Evolutionary conservation across 1,140 invertebrate species (phyloP).

Genomic region (Paraescarpia echinospica): DNA sequence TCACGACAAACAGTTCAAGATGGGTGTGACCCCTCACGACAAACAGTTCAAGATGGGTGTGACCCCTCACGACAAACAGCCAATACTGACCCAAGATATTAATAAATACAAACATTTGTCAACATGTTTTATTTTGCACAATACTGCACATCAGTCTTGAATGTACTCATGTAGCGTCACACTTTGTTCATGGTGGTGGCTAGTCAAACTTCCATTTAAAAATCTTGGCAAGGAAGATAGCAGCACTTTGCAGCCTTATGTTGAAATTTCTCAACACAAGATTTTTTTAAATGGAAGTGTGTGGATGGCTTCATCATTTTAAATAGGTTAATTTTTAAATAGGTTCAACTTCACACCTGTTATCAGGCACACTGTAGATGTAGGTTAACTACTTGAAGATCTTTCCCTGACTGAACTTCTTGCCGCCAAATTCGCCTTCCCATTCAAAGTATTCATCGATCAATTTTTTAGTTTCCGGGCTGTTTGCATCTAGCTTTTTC

Average conservation of each 20-base stretch:
- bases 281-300: neutral
- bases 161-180: neutral
- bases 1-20: no score
- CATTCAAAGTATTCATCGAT: constrained; percentile 92
- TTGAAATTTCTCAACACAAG: neutral
- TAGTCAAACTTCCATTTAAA: neutral
- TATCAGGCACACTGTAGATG: neutral
- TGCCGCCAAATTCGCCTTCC: constrained; percentile 86
- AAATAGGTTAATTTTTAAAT: neutral
- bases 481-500: constrained; percentile 88
- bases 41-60: no score
- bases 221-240: neutral
- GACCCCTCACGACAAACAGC: no score
- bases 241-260: neutral
- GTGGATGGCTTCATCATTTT: neutral
- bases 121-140: neutral
- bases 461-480: constrained; percentile 82
- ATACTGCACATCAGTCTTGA: neutral
- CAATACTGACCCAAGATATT: neutral
- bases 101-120: neutral
- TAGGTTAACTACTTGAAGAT: constrained; percentile 88
- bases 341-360: neutral
- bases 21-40: no score
- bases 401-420: constrained; percentile 97
- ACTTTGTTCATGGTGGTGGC: neutral